Base-by-base conservation (phyloP, 2,797 vertebrate species). In the Sebastes taczanowskii region DNA sequence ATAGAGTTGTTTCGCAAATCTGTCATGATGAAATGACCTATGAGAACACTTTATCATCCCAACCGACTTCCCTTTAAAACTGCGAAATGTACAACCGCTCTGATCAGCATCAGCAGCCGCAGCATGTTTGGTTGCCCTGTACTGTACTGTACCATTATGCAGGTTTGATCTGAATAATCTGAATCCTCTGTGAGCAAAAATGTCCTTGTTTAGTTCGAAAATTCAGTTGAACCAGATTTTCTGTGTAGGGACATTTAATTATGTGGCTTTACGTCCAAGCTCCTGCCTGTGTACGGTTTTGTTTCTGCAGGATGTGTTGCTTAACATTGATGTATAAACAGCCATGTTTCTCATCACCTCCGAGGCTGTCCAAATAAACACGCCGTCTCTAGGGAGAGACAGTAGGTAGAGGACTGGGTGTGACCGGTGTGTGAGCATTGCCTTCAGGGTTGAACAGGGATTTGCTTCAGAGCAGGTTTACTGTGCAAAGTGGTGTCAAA, bases 231-330 rank as follows among this genome's bases (percentile, higher is more conserved):
- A 30, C 2, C 2, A 29, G 27, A 27, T 30, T 27, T 22, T 1
- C 16, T 11, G 18, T 9, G 4, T 25, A 7, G 11, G 14, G 7
- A 4, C n/a, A 29, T 38, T 20, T n/a, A 66, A 29, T 20, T 7
- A 29, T n/a, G 18, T 16, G 29, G 23, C 53, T 23, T 63, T 25
- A 52, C 49, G 6, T 10, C 20, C 49, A 55, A 49, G 59, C 23
- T n/a, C 5, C 9, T 59, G 61, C 6, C 62, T 81, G 14, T 13
- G 0, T 46, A 6, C 58, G 46, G 25, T 7, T 35, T 38, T n/a
- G 10, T 49, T 14, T 70, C 30, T 74, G 49, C 69, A 67, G 66
- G 23, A 62, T 77, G 14, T 49, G 11, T 27, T 63, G 22, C 74
- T 10, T 35, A 46, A 56, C n/a, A 63, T 59, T 29, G 20, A 42